These are phyloP conservation scores for Trematomus loennbergii DNA, from an alignment of 2,113 vertebrate genomes.

Conservation along the genomic window DNA sequence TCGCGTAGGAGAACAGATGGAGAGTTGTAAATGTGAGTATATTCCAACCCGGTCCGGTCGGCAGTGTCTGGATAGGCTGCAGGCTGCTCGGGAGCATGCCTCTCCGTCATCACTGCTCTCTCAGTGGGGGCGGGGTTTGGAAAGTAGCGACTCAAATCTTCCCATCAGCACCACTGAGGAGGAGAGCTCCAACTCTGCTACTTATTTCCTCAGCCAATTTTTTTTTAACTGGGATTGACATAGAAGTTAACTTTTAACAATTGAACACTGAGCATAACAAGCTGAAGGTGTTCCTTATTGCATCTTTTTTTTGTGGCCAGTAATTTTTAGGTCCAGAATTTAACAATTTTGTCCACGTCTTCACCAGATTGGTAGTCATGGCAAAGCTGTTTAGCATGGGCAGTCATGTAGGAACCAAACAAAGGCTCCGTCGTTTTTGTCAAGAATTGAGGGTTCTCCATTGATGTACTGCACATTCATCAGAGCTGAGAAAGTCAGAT, in stretches of 20 bases:
- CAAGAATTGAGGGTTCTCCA: not conserved
- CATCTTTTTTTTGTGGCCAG: not conserved
- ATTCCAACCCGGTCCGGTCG: slow-evolving; percentile 67
- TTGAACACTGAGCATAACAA: not conserved
- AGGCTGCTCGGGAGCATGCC: slow-evolving; percentile 62
- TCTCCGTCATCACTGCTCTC: slow-evolving; percentile 59
- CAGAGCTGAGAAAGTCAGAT: too few relatives aligned
- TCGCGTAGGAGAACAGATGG: slow-evolving; percentile 37
- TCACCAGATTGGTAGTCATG: slow-evolving; percentile 47
- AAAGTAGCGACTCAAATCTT: slow-evolving; percentile 58
- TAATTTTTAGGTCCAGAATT: not conserved
- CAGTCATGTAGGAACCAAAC: slow-evolving; percentile 31
- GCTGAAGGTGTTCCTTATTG: not conserved
- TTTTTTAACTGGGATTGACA: not conserved
- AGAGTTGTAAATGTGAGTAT: slow-evolving; percentile 56
- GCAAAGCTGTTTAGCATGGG: slow-evolving; percentile 45
- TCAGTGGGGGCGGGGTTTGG: slow-evolving; percentile 70
- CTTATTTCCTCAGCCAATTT: not conserved
- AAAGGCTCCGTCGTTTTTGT: not conserved
- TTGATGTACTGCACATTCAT: not conserved
- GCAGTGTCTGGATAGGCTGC: slow-evolving; percentile 64
- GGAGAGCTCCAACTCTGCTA: slow-evolving; percentile 26
- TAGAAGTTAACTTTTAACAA: not conserved
- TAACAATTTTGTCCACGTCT: not conserved
- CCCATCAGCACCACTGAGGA: slow-evolving; percentile 81